Percentiles rank a stretch among this genome's conserved stretches.
phyloP scores from a whole-genome alignment of 1,140 invertebrate genomes.

The Zophobas atratus region DNA sequence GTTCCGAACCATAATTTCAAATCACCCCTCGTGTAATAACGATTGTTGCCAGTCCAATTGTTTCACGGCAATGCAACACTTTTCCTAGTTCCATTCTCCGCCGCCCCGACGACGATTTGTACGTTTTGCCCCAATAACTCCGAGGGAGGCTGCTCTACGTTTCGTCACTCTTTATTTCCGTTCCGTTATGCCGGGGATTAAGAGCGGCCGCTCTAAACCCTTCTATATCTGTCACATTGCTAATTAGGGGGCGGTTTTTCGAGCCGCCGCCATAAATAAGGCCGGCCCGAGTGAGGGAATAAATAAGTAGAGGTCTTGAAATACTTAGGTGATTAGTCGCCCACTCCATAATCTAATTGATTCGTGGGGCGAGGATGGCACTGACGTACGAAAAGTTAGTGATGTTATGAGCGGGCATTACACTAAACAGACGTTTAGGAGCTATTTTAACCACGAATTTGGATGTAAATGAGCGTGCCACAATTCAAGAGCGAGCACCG shows the following conservation, averaged over 20 bases:
- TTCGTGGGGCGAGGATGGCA: too few species aligned
- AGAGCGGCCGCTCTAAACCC: conserved; percentile 12
- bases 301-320: background rate
- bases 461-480: too few species aligned
- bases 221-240: conserved; percentile 36
- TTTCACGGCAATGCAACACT: conserved; percentile 38
- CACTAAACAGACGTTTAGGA: too few species aligned
- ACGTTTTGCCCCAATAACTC: conserved; percentile 6
- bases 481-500: too few species aligned
- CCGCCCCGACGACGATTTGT: background rate
- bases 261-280: background rate
- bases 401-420: too few species aligned
- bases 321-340: too few species aligned
- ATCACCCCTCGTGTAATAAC: conserved; percentile 38
- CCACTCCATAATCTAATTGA: too few species aligned
- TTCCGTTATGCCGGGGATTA: background rate
- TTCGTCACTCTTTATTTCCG: background rate
- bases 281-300: background rate
- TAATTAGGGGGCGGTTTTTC: conserved; percentile 37
- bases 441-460: too few species aligned
- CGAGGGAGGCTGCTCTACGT: background rate
- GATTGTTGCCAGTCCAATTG: conserved; percentile 39
- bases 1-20: conserved; percentile 27
- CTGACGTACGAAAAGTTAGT: too few species aligned
- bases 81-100: conserved; percentile 17